Conservation (phyloP, 2,888 invertebrate genomes). For the Lycocerus yunnanus region DNA sequence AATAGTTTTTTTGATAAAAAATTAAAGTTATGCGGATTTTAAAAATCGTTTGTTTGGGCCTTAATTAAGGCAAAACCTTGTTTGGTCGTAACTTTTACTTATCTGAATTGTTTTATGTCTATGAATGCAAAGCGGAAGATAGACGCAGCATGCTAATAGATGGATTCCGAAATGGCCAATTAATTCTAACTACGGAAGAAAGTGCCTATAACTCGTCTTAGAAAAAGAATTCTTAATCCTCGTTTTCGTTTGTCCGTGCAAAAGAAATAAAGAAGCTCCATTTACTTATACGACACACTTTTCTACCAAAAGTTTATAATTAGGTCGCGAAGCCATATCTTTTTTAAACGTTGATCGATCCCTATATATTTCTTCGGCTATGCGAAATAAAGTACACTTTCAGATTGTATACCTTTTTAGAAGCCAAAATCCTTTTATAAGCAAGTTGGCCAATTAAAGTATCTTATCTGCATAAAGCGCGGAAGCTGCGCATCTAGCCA, state of each 20-base stretch:
- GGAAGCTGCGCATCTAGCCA: conserved; percentile 48
- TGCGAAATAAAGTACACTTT: not conserved
- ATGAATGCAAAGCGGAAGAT: conserved; percentile 32
- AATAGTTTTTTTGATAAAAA: not conserved
- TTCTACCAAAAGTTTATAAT: not conserved
- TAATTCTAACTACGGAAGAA: conserved; percentile 44
- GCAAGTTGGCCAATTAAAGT: conserved; percentile 49
- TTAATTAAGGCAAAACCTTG: conserved; percentile 19
- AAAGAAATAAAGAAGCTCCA: conserved; percentile 37
- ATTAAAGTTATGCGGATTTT: not conserved
- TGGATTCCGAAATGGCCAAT: conserved; percentile 43
- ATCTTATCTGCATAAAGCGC: conserved; percentile 55
- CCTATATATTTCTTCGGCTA: not conserved
- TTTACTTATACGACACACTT: conserved; percentile 41
- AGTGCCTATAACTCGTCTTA: conserved; percentile 45
- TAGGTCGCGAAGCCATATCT: not conserved
- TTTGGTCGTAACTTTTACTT: conserved; percentile 27
- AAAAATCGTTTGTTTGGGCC: conserved; percentile 10
- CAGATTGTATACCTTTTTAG: not conserved
- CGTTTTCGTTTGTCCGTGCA: conserved; percentile 42
- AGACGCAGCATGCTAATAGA: conserved; percentile 41
- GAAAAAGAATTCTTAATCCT: conserved; percentile 45
- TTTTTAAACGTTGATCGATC: not conserved
- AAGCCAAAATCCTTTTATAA: conserved; percentile 12
- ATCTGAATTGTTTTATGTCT: conserved; percentile 28